Percentiles rank a stretch among this genome's conserved stretches.
Conservation (phyloP, 2,797 vertebrate genomes). For the Balearica regulorum region DNA sequence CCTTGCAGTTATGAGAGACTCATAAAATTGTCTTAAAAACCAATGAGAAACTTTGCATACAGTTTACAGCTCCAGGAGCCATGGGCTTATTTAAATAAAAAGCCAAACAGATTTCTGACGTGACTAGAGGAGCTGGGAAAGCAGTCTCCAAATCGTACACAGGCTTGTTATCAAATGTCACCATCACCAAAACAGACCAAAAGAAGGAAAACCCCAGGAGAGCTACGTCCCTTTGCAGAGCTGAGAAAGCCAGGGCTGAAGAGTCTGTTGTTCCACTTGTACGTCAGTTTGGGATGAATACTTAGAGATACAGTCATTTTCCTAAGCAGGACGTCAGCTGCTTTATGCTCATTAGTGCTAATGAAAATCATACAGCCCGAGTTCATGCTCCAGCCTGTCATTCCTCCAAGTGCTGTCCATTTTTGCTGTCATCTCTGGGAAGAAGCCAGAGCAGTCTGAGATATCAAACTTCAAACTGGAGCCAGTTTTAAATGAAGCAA, state of each 20-base stretch:
- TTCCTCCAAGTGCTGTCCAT: neutral
- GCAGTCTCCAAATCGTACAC: neutral
- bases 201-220: neutral
- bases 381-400: neutral
- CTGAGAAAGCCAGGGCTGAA: neutral
- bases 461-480: neutral
- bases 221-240: neutral
- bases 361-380: conserved; percentile 30
- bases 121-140: neutral
- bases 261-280: neutral
- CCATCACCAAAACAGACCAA: neutral
- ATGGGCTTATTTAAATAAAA: neutral
- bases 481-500: neutral
- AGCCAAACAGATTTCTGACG: neutral
- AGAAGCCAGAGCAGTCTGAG: neutral
- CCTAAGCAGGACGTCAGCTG: neutral
- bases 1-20: neutral
- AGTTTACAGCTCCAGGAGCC: neutral
- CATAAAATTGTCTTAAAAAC: neutral
- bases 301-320: conserved; percentile 11
- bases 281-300: neutral
- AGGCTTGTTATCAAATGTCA: neutral
- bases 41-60: neutral
- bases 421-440: neutral
- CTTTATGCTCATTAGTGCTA: neutral